Evolutionary conservation across 2,797 vertebrate species (phyloP).

Genomic region (Sebastes cheni): DNA sequence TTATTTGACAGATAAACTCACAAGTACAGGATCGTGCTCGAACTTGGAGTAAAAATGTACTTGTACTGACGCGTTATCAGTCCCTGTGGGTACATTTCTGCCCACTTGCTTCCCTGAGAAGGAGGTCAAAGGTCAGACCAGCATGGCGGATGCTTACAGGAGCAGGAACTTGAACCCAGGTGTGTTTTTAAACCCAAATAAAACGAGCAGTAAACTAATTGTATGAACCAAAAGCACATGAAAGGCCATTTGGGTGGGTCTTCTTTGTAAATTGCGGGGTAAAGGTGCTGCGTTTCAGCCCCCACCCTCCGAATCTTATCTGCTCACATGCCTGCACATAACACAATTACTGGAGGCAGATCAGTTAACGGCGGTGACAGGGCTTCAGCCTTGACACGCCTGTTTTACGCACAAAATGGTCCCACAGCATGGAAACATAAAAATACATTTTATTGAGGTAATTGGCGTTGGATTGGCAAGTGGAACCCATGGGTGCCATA

Average conservation of each 20-base stretch:
- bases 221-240: constrained; percentile 6
- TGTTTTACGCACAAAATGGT: constrained; percentile 37
- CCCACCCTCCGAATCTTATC: constrained; percentile 49
- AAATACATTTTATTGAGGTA: constrained; percentile 53
- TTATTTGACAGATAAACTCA: not conserved
- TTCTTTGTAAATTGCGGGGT: constrained; percentile 9
- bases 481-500: constrained; percentile 30
- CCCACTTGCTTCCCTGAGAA: not conserved
- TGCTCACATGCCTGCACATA: constrained; percentile 52
- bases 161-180: not conserved
- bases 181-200: constrained; percentile 12
- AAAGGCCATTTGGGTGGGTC: constrained; percentile 22
- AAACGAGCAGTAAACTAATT: constrained; percentile 4
- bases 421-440: constrained; percentile 39
- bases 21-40: not conserved
- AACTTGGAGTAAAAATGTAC: not conserved
- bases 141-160: not conserved
- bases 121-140: constrained; percentile 47
- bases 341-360: constrained; percentile 57
- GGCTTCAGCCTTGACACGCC: constrained; percentile 51
- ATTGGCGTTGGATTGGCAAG: constrained; percentile 40
- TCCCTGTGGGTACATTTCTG: not conserved
- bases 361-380: constrained; percentile 56
- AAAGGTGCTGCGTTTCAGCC: constrained; percentile 44
- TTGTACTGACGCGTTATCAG: not conserved